Evolutionary conservation across 2,113 vertebrate genomes (phyloP).

Genomic region (Polypterus senegalus): DNA sequence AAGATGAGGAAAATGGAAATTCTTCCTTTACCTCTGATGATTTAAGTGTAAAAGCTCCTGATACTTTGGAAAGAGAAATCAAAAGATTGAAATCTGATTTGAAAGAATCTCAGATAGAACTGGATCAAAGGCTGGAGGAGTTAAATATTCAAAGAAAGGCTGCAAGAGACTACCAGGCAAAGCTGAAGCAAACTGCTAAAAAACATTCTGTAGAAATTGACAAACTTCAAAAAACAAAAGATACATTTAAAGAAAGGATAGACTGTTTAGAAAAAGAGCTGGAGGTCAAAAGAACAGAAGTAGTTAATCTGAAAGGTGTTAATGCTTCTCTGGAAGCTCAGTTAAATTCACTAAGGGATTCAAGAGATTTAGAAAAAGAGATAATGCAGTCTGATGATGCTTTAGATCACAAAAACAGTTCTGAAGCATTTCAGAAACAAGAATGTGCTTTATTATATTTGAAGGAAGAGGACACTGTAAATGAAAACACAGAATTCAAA

Average conservation of each 20-base stretch:
- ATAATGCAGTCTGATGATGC: no score
- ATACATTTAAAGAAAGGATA: conserved; percentile 27
- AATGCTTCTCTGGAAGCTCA: conserved; percentile 32
- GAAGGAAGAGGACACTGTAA: no score
- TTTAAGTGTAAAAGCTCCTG: not conserved
- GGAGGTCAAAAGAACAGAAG: conserved; percentile 41
- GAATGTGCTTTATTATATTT: no score
- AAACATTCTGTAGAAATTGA: conserved; percentile 36
- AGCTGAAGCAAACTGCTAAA: conserved; percentile 50
- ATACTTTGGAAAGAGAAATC: conserved; percentile 25
- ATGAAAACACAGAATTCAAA: no score
- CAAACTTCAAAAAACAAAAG: conserved; percentile 26
- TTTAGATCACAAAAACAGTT: no score
- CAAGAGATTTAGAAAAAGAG: no score
- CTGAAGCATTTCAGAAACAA: no score
- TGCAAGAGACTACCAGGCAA: conserved; percentile 44
- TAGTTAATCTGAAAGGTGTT: conserved; percentile 28
- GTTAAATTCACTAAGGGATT: not conserved
- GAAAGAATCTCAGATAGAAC: conserved; percentile 33
- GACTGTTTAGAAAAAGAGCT: conserved; percentile 24
- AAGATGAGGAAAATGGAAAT: no score
- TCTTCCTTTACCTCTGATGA: no score
- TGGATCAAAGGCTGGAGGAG: conserved; percentile 47
- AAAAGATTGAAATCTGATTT: conserved; percentile 37
- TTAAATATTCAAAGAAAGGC: conserved; percentile 48